Base-by-base conservation (phyloP, 1,140 invertebrate genomes). In the Parapsyche elsis region DNA sequence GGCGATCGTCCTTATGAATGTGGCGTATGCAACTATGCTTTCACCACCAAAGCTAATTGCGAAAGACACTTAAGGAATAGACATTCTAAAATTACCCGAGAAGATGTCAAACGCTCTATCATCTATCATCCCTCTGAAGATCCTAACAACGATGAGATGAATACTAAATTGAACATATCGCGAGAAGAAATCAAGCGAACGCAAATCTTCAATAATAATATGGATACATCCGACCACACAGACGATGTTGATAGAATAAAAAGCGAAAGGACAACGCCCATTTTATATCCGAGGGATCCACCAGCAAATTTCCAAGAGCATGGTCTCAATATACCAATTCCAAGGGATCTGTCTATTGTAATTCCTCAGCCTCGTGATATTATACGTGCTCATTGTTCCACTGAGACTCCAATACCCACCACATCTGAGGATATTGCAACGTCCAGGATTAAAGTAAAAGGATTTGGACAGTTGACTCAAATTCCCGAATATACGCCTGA, bases 1-100 rank as follows among this genome's bases (percentile, higher is more conserved):
- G 97, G 97, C 0, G 97, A 98, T 84, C 90, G 97, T 4, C 97
- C 97, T 0, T 99, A 96, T 85, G 95, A 98, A 85, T 99, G 98
- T 85, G 92, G 93, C 0, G 91, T 98, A 0, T 99, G 98, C 87
- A 96, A 96, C 84, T 98, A 96, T 84, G 96, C 97, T 0, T 99
- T 99, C 87, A 99, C 97, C 0, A 99, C 97, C 0, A 98, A 99
- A 87, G 92, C 95, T 0, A 97, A 97, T 84, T 97, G 95, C 85
- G 95, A 97, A 86, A 88, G 95, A 0, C 95, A 99, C 90, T 90
- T 99, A 85, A 90, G 97, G 85, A 95, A 99, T 90, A 90, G 96
- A 0, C 97, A 99, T 85, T 92, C 94, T 0, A 95, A 97, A 89
- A 90, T 92, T 61, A 92, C 93, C 1, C 92, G 96, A 64, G 95